Conservation (phyloP, 2,888 invertebrate genomes). For the Timema cristinae region DNA sequence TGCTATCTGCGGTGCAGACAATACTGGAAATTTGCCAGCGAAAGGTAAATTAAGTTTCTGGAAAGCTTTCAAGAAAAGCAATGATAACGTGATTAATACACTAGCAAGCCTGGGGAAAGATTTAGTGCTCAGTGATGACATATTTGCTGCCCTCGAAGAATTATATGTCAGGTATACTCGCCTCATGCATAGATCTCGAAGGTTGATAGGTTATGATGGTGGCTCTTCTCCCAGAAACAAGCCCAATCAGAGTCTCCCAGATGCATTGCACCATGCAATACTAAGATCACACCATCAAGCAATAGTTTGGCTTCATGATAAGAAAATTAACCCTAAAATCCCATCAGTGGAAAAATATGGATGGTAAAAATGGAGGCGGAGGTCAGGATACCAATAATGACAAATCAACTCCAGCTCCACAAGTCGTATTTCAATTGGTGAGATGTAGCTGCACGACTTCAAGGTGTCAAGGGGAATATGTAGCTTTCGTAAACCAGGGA, state of each 20-base stretch:
- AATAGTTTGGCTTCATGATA: not conserved
- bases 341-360: not conserved
- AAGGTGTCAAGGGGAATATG: not conserved
- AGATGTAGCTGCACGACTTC: not conserved
- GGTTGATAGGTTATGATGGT: constrained; percentile 3
- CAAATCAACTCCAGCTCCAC: not conserved
- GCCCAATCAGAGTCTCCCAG: too few species aligned
- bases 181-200: not conserved
- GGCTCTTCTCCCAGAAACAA: constrained; percentile 5
- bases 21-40: too few species aligned
- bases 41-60: too few species aligned
- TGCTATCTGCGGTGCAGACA: too few species aligned
- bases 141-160: too few species aligned
- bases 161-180: not conserved
- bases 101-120: too few species aligned
- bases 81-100: too few species aligned
- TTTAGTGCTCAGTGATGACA: too few species aligned
- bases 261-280: too few species aligned
- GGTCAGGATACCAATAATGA: not conserved
- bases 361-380: not conserved
- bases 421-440: not conserved
- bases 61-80: too few species aligned
- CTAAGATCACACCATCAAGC: constrained; percentile 7
- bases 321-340: not conserved
- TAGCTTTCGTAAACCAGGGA: not conserved